These are phyloP conservation scores for Sesamia nonagrioides DNA, from an alignment of 1,140 invertebrate genomes.

Conservation along the genomic window DNA sequence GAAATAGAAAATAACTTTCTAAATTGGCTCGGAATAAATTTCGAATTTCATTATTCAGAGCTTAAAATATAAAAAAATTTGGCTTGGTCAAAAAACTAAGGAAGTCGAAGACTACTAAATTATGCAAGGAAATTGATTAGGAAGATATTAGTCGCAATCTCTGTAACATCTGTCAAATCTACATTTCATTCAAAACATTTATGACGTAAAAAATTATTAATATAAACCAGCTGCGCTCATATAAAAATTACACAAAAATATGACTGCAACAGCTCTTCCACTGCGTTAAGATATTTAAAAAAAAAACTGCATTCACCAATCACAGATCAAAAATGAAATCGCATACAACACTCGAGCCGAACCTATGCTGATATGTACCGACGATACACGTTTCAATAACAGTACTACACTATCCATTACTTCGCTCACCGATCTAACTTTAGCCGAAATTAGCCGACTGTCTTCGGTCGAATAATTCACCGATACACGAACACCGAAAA, in stretches of 20 bases:
- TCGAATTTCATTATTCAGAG: conserved; percentile 47
- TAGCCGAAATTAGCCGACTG: conserved; percentile 10
- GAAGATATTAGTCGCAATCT: conserved; percentile 39
- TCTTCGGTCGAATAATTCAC: background rate
- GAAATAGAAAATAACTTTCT: conserved; percentile 58
- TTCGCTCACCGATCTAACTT: background rate
- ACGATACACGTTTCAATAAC: conserved; percentile 56
- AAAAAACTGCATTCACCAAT: conserved; percentile 77
- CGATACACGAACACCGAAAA: conserved; percentile 3
- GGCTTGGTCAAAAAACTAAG: conserved; percentile 34
- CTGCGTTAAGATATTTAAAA: conserved; percentile 50
- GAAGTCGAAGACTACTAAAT: conserved; percentile 42
- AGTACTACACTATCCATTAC: conserved; percentile 10
- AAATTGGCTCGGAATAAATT: conserved; percentile 75
- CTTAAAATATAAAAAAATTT: conserved; percentile 41
- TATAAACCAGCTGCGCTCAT: conserved; percentile 54
- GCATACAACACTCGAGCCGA: conserved; percentile 62
- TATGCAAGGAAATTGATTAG: conserved; percentile 36
- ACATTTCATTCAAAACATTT: conserved; percentile 45
- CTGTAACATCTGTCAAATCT: conserved; percentile 48
- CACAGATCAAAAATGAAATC: conserved; percentile 79
- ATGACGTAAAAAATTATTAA: conserved; percentile 55
- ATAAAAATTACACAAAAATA: conserved; percentile 69
- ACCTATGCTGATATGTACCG: conserved; percentile 80
- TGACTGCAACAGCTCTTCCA: conserved; percentile 54